Base-by-base conservation (phyloP, 92 coral and sea anemone genomes). In the Umimayanthus kanabou region DNA sequence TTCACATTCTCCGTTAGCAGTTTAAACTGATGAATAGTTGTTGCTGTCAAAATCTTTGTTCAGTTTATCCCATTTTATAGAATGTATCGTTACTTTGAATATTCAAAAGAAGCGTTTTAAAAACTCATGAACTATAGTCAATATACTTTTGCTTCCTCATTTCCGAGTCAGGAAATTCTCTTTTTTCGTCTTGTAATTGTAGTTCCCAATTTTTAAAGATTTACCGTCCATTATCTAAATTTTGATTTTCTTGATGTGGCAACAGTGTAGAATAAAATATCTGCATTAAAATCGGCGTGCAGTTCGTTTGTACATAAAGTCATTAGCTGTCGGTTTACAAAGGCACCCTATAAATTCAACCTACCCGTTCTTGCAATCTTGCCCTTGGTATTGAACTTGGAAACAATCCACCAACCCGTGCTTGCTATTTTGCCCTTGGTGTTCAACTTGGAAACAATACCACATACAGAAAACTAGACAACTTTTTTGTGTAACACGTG, bases 401-500 rank as follows among this genome's bases (percentile, higher is more conserved):
- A 50, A 83, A 69, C 87, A 83, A 83, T 83, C 70, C 40, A 2
- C 37, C 37, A 33, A 33, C 37, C 37, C 37, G 37, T 33, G 37
- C 37, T 33, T 33, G 37, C 37, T 33, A n/a, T 33, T 33, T 33
- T 33, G 37, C 37, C 69, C 53, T 18, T 25, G 23, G 82, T 18
- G 8, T 79, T 77, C n/a, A 25, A 49, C 66, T 65, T 23, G 6
- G 74, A 47, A 82, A 67, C 86, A 82, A 82, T 82, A 82, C 45
- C 74, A 39, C 14, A 83, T 70, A 72, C 42, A 29, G 64, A 83
- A 39, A 83, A 83, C 39, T 42, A 72, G 39, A 73, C 47, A 45
- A 39, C 50, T 83, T 83, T 55, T 69, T 39, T 83, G 77, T 83
- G 78, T 43, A 25, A 67, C 78, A 83, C 87, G 87, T 83, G 87